Base-by-base conservation (phyloP, 2,113 vertebrate genomes). In the Nesospiza acunhae region DNA sequence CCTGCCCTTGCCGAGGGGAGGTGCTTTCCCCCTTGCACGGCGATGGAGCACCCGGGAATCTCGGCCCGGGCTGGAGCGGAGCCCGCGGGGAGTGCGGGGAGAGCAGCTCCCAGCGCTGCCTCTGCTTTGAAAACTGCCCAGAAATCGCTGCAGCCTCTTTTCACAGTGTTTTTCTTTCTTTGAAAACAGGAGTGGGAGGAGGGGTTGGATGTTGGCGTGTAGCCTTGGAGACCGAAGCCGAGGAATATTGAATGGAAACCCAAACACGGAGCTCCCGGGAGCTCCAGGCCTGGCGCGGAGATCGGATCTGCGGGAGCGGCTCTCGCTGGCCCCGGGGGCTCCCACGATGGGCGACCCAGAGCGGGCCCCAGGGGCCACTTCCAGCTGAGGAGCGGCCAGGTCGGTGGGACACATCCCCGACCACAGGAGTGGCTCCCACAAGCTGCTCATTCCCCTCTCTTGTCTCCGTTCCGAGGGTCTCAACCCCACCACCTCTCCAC, bases 201-300 rank as follows among this genome's bases (percentile, higher is more conserved):
- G 94, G 92, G 90, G 80, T 92, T 93, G 73, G 49, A 22, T 46
- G 89, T 70, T 86, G 89, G 83, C 83, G 46, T 77, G 94, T 93
- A 92, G 92, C 88, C 96, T 92, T 96, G 95, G 96, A 91, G 93
- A 97, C 93, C 27, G 8, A 42, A 89, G 89, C 46, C 14, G 35
- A 81, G 94, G 93, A 89, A 81, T 74, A 94, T 23, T 89, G 91
- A 97, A 93, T 95, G 94, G 93, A 96, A 97, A 95, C 33, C 90
- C 89, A 93, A 93, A 93, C 94, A 90, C 0, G 73, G 42, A 33
- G 91, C 83, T 33, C 66, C 74, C 14, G 3, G 3, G 66, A 84
- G 37, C 73, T 24, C 1, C 83, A 7, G 92, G 70, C 85, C 88
- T 55, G 82, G 21, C 20, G 35, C 0, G n/a, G 58, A 6, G 84